A percentile compares a stretch with the other conserved stretches of the same genome.
Conservation (phyloP, 2,797 vertebrate species). For the Chelidonichthys spinosus region DNA sequence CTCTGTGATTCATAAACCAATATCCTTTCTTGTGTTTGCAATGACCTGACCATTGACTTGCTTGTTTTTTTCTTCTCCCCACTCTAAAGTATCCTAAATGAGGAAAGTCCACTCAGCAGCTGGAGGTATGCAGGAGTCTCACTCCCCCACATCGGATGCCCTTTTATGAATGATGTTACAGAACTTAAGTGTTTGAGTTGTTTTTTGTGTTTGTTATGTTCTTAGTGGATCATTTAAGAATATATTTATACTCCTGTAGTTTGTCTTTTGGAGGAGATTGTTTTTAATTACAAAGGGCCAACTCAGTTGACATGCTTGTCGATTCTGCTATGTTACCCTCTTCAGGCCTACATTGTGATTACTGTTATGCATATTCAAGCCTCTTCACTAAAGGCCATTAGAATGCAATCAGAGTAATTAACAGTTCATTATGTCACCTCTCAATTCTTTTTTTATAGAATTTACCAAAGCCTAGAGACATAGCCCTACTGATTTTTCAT, state of each 20-base stretch:
- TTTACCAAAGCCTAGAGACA: conserved; percentile 14
- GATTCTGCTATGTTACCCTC: conserved; percentile 16
- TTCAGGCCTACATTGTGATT: conserved; percentile 13
- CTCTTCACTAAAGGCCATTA: conserved; percentile 13
- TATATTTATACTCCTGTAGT: conserved; percentile 36
- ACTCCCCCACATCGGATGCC: conserved; percentile 58
- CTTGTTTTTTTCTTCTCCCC: conserved; percentile 81
- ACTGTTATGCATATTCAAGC: conserved; percentile 1
- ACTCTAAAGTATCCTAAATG: conserved; percentile 87
- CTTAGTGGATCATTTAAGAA: conserved; percentile 37
- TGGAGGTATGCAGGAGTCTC: conserved; percentile 85
- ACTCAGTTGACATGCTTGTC: conserved; percentile 26
- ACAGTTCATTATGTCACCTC: neutral
- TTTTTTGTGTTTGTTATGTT: conserved; percentile 59
- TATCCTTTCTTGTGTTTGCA: conserved; percentile 40
- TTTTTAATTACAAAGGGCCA: conserved; percentile 19
- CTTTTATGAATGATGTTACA: conserved; percentile 65
- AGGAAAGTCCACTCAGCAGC: conserved; percentile 81
- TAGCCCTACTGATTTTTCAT: neutral
- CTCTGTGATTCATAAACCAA: conserved; percentile 27
- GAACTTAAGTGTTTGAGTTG: conserved; percentile 54
- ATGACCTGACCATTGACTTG: conserved; percentile 75
- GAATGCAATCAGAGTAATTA: conserved; percentile 13
- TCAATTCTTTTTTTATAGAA: neutral
- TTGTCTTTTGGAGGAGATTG: conserved; percentile 31